Percentiles rank a stretch among this genome's conserved stretches.
Conservation (phyloP, 2,113 vertebrate species). For the Amphiprion ocellaris region DNA sequence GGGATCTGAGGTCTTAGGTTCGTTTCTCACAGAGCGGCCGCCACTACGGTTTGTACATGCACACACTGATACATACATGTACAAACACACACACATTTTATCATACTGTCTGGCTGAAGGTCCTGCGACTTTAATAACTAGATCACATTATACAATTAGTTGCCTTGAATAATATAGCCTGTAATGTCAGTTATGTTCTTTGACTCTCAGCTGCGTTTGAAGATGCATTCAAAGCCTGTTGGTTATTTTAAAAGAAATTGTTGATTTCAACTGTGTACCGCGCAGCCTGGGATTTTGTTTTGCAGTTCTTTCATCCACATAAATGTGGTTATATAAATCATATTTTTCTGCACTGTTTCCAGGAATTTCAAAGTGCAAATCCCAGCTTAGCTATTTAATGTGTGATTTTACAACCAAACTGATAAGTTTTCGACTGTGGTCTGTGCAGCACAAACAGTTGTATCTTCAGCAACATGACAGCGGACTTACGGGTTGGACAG, state of each 20-base stretch:
- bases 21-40: constrained; percentile 42
- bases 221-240: neutral
- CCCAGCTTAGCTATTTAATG: neutral
- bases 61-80: constrained; percentile 9
- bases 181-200: constrained; percentile 14
- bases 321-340: constrained; percentile 29
- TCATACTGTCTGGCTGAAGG: constrained; percentile 20
- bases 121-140: constrained; percentile 40
- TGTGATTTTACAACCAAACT: constrained; percentile 6
- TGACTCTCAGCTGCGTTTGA: neutral
- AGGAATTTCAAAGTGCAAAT: constrained; percentile 29
- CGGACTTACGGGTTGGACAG: constrained; percentile 23
- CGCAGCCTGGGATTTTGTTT: constrained; percentile 7
- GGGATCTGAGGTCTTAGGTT: constrained; percentile 72
- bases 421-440: neutral
- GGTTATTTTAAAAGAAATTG: constrained; percentile 6
- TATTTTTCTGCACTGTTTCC: constrained; percentile 27
- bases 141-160: constrained; percentile 17
- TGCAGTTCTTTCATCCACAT: neutral
- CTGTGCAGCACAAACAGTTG: neutral
- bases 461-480: constrained; percentile 26
- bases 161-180: constrained; percentile 21
- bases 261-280: neutral
- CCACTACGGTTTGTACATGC: constrained; percentile 42
- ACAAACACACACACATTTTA: constrained; percentile 20